Evolutionary conservation across 1,140 invertebrate species (phyloP), one percentile per base, ranked within the genome.

Genomic region (Brachionus plicatilis): DNA sequence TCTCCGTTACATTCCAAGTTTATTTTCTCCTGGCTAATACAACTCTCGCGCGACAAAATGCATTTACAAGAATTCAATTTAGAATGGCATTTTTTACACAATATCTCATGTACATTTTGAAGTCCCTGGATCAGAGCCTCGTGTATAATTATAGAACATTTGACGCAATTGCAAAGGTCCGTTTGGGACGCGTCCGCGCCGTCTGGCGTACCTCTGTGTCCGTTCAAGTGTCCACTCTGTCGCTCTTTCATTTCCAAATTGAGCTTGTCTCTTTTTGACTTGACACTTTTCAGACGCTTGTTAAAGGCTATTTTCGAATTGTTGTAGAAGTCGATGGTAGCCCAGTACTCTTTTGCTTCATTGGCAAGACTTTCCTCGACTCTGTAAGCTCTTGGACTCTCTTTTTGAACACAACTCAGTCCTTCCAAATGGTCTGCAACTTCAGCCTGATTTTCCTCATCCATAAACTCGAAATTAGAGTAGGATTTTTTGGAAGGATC

Each of bases 271-370:
- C 72, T 8, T 76, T 76, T 76, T 27, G 27, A 50, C 43, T 50
- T 76, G 50, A 76, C 72, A 50, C 72, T 76, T 53, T 76, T 76
- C 1, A 50, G 14, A 20, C 72, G 41, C 33, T 76, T 76, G n/a
- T 50, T 76, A 53, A 76, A 76, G 2, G 45, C 45, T 7, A 76
- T 3, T 53, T 76, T 76, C 0, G 72, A 76, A 76, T 53, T 76
- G n/a, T 76, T 76, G 47, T 76, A 76, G 50, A 76, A 76, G 27
- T 76, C 72, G 29, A 76, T 76, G 11, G 72, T 76, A 0, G 72
- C 72, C 72, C 72, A 76, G 29, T 76, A 76, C 27, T 76, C 43
- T 6, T 76, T 76, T 20, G 72, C 43, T 8, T 76, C 72, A 50
- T 76, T 33, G 33, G 14, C 8, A 24, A 14, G 9, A 17, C 8